phyloP scores from a whole-genome alignment of 2,888 invertebrate genomes.

The Cantharis lateralis region DNA sequence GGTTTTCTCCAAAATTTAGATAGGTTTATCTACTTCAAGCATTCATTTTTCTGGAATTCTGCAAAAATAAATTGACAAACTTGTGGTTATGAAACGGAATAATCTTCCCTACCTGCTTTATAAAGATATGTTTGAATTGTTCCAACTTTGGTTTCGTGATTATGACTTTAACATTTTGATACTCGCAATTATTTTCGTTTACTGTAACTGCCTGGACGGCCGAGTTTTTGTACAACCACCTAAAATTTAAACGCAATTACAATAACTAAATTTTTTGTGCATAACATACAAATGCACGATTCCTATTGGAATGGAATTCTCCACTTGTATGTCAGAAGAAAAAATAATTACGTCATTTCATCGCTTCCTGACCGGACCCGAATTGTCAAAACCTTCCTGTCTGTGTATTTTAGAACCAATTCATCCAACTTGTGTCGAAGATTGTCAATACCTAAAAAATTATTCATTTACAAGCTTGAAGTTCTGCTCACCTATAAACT shows the following conservation, averaged over 20 bases:
- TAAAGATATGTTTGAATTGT: conserved; percentile 56
- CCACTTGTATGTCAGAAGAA: background rate
- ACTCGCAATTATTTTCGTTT: conserved; percentile 60
- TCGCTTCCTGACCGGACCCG: conserved; percentile 64
- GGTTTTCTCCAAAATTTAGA: no score
- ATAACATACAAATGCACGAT: background rate
- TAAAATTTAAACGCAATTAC: conserved; percentile 32
- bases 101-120: background rate
- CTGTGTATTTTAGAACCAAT: conserved; percentile 60
- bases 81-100: background rate
- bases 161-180: conserved; percentile 62
- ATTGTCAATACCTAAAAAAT: conserved; percentile 55
- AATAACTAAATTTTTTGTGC: background rate
- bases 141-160: conserved; percentile 61
- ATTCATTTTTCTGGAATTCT: background rate
- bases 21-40: background rate
- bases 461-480: background rate
- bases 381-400: conserved; percentile 59
- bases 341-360: conserved; percentile 51
- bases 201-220: conserved; percentile 60
- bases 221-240: conserved; percentile 70
- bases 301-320: background rate
- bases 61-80: background rate
- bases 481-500: no score
- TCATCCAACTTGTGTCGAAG: conserved; percentile 57